phyloP scores from a whole-genome alignment of 1,140 invertebrate species.

The Gonatopus flavifemur region DNA sequence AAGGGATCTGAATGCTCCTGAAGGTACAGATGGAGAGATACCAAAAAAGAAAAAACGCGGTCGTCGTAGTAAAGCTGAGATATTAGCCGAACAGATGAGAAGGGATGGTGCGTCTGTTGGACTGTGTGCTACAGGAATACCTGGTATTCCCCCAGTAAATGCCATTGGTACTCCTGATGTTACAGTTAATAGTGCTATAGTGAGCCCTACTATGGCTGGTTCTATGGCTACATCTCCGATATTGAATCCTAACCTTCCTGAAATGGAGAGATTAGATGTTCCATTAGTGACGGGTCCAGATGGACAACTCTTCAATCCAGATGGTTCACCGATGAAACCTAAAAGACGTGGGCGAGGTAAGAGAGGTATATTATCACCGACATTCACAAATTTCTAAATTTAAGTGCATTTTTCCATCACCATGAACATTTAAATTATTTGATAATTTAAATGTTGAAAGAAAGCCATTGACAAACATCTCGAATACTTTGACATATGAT shows the following conservation, averaged over 20 bases:
- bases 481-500: too few relatives aligned
- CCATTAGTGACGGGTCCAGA: slow-evolving; percentile 36
- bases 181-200: too few relatives aligned
- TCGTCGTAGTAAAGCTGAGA: slow-evolving; percentile 56
- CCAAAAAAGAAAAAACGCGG: slow-evolving; percentile 56
- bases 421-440: too few relatives aligned
- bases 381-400: too few relatives aligned
- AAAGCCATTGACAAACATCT: too few relatives aligned
- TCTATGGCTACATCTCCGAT: too few relatives aligned
- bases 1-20: slow-evolving; percentile 38
- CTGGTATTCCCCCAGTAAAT: background rate
- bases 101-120: slow-evolving; percentile 38
- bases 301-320: slow-evolving; percentile 45
- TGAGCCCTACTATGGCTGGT: too few relatives aligned
- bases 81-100: slow-evolving; percentile 56
- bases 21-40: slow-evolving; percentile 46
- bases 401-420: too few relatives aligned
- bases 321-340: slow-evolving; percentile 49
- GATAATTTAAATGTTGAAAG: too few relatives aligned
- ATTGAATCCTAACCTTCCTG: slow-evolving; percentile 22
- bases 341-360: slow-evolving; percentile 59
- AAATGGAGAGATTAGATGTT: slow-evolving; percentile 30
- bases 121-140: slow-evolving; percentile 11
- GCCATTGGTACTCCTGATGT: slow-evolving; percentile 1
- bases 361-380: too few relatives aligned